Percentiles rank a stretch among this genome's conserved stretches.
Evolutionary conservation across 2,888 invertebrate genomes (phyloP).

Genomic region (Pinctada fucata): DNA sequence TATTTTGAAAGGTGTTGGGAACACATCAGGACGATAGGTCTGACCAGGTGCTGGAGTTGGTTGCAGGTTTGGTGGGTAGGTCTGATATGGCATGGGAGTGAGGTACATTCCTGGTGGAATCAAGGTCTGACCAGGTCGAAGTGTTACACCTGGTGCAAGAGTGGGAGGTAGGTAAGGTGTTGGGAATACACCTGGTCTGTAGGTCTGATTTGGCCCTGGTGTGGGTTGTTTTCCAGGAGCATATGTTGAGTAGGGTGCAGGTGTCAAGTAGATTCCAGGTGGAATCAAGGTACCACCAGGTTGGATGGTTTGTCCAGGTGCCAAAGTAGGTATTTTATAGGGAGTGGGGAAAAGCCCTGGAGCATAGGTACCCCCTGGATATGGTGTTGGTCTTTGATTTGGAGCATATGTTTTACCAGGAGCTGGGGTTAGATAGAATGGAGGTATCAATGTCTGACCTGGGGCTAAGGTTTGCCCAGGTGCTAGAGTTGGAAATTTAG

Average conservation of each 20-base stretch:
- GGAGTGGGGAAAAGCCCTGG: constrained; percentile 51
- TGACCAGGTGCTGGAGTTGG: constrained; percentile 50
- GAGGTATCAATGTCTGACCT: constrained; percentile 46
- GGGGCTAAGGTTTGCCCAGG: constrained; percentile 53
- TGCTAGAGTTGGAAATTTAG: constrained; percentile 52
- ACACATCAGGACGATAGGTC: constrained; percentile 45
- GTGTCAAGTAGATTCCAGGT: constrained; percentile 29
- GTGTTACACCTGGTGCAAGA: constrained; percentile 49
- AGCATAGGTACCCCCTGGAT: constrained; percentile 48
- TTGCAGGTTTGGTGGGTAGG: constrained; percentile 47
- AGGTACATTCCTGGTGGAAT: constrained; percentile 41
- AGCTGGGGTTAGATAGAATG: constrained; percentile 50
- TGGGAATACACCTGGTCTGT: constrained; percentile 48
- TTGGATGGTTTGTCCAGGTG: constrained; percentile 38
- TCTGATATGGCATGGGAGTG: constrained; percentile 46
- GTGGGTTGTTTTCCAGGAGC: constrained; percentile 54
- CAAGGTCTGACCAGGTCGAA: constrained; percentile 42
- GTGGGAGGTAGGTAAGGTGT: constrained; percentile 51
- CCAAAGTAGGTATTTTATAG: constrained; percentile 37
- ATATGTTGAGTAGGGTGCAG: constrained; percentile 48
- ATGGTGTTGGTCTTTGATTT: constrained; percentile 43
- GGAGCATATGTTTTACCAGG: constrained; percentile 40
- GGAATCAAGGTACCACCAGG: constrained; percentile 31
- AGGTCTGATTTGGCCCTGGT: constrained; percentile 52
- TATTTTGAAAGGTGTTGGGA: constrained; percentile 48